phyloP scores from a whole-genome alignment of 1,140 invertebrate species.

The Drosophila suzukii region DNA sequence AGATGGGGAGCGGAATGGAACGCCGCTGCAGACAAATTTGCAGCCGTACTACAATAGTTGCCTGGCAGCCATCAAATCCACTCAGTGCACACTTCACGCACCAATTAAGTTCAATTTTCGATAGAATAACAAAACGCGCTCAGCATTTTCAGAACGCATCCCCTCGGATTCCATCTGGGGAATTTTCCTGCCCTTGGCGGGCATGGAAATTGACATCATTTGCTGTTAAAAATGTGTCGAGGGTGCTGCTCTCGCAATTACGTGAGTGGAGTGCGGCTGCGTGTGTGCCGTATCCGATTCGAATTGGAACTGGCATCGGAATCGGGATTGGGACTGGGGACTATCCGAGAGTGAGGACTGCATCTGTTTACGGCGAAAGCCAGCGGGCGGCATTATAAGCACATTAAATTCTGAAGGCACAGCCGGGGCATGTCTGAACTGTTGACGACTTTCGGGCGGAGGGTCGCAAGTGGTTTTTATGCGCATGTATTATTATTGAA shows the following conservation, averaged over 20 bases:
- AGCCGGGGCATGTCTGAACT: conserved; percentile 75
- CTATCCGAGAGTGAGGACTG: conserved; percentile 34
- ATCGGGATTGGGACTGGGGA: conserved; percentile 16
- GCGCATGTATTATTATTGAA: conserved; percentile 76
- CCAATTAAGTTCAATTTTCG: conserved; percentile 79
- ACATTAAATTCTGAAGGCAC: conserved; percentile 81
- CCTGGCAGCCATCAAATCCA: conserved; percentile 63
- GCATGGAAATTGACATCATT: conserved; percentile 78
- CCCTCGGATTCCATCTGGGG: conserved; percentile 6
- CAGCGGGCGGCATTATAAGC: conserved; percentile 82
- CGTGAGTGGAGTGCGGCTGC: conserved; percentile 16
- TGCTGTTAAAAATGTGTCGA: conserved; percentile 60
- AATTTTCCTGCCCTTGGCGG: conserved; percentile 30
- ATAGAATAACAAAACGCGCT: conserved; percentile 56
- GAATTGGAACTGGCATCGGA: conserved; percentile 27
- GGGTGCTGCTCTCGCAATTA: conserved; percentile 17
- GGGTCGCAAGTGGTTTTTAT: conserved; percentile 78
- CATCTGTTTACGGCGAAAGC: conserved; percentile 63
- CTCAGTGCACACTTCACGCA: conserved; percentile 70
- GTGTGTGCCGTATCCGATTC: conserved; percentile 39
- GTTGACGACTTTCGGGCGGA: conserved; percentile 47
- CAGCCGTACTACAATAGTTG: conserved; percentile 48
- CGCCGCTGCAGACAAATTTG: conserved; percentile 35
- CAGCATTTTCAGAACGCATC: conserved; percentile 6
- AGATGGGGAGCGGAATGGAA: neutral